Conservation (phyloP, 2,113 vertebrate genomes). For the Neopipo cinnamomea region DNA sequence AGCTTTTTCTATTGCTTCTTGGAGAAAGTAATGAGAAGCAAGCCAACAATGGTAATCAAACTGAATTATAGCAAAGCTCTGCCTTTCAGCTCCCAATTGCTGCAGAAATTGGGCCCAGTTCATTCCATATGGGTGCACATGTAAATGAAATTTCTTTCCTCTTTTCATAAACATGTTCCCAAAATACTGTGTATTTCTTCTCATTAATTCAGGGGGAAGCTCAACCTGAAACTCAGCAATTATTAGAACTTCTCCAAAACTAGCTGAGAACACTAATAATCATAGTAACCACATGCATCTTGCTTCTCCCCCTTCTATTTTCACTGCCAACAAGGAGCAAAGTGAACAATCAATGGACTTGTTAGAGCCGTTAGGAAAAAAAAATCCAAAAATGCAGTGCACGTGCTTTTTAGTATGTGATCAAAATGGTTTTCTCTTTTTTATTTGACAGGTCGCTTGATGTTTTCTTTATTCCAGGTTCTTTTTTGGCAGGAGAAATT, state of each 20-base stretch:
- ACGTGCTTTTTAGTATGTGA: neutral
- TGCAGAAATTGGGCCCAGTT: slow-evolving; percentile 27
- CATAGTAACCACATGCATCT: neutral
- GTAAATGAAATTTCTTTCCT: neutral
- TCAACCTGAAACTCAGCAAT: neutral
- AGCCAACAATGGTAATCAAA: slow-evolving; percentile 16
- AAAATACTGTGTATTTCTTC: neutral
- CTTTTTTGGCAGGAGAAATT: neutral
- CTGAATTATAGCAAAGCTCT: slow-evolving; percentile 4
- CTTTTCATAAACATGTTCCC: neutral
- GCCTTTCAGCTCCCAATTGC: neutral
- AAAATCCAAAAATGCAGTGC: neutral
- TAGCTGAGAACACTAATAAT: neutral
- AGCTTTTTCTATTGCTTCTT: neutral
- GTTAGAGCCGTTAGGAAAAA: neutral
- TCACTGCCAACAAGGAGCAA: neutral
- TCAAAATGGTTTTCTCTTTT: neutral
- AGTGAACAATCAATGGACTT: neutral
- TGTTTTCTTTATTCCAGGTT: neutral
- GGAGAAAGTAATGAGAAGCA: neutral
- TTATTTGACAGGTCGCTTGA: neutral
- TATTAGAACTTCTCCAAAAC: neutral
- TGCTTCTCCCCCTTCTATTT: neutral
- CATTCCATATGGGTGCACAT: neutral
- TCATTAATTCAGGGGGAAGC: slow-evolving; percentile 42